A percentile compares a stretch with the other conserved stretches of the same genome.
Evolutionary conservation across 2,888 invertebrate species (phyloP).

Genomic region (Andrena minutula): DNA sequence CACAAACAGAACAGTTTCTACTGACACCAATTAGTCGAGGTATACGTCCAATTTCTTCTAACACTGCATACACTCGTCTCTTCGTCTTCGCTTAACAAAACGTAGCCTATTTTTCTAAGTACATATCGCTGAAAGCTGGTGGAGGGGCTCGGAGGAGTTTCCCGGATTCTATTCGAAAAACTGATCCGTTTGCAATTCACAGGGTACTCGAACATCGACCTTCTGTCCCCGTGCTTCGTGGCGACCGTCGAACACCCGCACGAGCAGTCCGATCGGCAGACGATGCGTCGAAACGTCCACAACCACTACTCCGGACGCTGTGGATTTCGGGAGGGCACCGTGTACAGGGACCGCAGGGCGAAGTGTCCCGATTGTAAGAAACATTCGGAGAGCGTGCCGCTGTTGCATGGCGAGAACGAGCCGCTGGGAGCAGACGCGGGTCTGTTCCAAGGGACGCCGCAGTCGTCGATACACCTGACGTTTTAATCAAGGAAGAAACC

Average conservation of each 20-base stretch:
- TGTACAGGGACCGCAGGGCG: conserved; percentile 28
- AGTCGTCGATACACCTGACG: conserved; percentile 53
- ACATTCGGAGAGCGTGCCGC: conserved; percentile 73
- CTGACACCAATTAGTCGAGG: too few species aligned
- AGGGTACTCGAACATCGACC: conserved; percentile 37
- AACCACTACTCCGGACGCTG: conserved; percentile 18
- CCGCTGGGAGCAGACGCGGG: conserved; percentile 16
- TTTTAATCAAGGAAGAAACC: conserved; percentile 26
- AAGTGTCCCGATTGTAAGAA: conserved; percentile 44
- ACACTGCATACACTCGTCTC: too few species aligned
- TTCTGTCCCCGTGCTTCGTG: conserved; percentile 29
- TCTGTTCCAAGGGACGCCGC: conserved; percentile 23
- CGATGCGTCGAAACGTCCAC: conserved; percentile 19
- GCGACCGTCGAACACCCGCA: conserved; percentile 22
- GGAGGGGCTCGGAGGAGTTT: neutral
- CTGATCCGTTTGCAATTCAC: conserved; percentile 37
- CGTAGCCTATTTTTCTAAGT: too few species aligned
- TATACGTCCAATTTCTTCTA: too few species aligned
- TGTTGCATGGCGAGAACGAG: conserved; percentile 55
- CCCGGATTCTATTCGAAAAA: neutral
- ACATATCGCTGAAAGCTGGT: too few species aligned
- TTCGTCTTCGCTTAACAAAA: too few species aligned
- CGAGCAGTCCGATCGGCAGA: conserved; percentile 29
- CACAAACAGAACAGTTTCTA: too few species aligned
- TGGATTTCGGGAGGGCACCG: conserved; percentile 11